Conservation (phyloP, 2,113 vertebrate genomes). For the Castor canadensis region DNA sequence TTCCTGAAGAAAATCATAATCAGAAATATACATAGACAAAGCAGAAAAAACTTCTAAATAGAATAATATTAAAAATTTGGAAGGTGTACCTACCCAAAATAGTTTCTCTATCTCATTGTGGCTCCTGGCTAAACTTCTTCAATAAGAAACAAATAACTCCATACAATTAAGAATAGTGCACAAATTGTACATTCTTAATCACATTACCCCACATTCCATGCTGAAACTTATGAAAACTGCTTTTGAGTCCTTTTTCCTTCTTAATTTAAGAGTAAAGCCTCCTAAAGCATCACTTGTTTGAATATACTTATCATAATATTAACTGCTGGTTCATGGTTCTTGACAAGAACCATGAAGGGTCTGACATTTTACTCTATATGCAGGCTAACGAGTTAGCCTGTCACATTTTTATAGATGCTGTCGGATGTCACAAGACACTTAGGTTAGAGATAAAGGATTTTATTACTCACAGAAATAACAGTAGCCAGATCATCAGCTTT, state of each 20-base stretch:
- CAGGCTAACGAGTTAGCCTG: not conserved
- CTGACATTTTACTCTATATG: not conserved
- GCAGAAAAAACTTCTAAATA: not conserved
- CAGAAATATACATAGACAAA: not conserved
- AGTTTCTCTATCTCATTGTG: not conserved
- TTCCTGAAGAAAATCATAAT: conserved; percentile 1
- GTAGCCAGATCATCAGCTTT: not conserved
- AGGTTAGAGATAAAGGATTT: not conserved
- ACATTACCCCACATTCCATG: not conserved
- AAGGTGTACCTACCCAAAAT: not conserved
- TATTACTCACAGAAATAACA: not conserved
- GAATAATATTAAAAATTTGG: not conserved
- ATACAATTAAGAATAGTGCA: not conserved
- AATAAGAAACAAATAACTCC: not conserved
- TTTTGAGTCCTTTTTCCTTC: not conserved
- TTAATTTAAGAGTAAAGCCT: not conserved
- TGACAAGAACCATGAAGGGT: not conserved
- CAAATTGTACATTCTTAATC: not conserved
- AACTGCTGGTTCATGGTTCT: not conserved
- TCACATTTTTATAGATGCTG: not conserved
- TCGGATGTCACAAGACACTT: not conserved
- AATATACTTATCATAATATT: not conserved
- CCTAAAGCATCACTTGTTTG: not conserved
- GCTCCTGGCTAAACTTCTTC: not conserved
- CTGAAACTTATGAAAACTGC: not conserved